phyloP scores from a whole-genome alignment of 2,888 invertebrate species.

The Phorcus lineatus region DNA sequence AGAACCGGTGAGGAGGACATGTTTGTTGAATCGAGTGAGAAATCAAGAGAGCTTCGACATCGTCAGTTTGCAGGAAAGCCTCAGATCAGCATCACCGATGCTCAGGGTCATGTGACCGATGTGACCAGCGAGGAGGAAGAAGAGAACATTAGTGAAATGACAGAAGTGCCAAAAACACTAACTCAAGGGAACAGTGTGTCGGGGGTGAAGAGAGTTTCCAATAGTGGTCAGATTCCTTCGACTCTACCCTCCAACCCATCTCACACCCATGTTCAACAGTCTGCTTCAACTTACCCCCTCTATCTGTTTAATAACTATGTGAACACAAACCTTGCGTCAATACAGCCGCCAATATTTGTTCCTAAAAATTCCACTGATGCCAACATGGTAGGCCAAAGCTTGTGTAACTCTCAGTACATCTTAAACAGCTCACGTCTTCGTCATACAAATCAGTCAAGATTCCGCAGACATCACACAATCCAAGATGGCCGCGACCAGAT shows the following conservation, averaged over 20 bases:
- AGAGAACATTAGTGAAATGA: constrained; percentile 25
- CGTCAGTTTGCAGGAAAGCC: constrained; percentile 79
- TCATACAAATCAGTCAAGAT: constrained; percentile 24
- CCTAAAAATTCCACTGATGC: background rate
- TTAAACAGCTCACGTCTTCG: constrained; percentile 27
- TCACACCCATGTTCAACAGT: background rate
- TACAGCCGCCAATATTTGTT: constrained; percentile 40
- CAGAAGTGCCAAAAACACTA: constrained; percentile 13
- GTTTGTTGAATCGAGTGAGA: constrained; percentile 23
- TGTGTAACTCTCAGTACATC: constrained; percentile 28
- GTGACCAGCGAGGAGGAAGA: constrained; percentile 50
- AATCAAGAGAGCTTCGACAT: constrained; percentile 37
- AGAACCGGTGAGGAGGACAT: constrained; percentile 42
- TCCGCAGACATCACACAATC: constrained; percentile 34
- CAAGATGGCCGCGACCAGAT: constrained; percentile 27
- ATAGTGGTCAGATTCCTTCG: constrained; percentile 35
- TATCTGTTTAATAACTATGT: constrained; percentile 41
- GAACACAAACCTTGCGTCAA: constrained; percentile 59
- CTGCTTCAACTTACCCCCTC: constrained; percentile 6
- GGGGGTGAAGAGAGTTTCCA: constrained; percentile 17
- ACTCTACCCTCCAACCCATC: background rate
- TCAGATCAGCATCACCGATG: constrained; percentile 94
- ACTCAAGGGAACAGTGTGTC: constrained; percentile 11
- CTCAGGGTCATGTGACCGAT: constrained; percentile 81
- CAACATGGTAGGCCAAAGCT: background rate